Evolutionary conservation across 2,113 vertebrate genomes (phyloP), one percentile per base, ranked within the genome.

Genomic region (Hirundichthys speculiger): DNA sequence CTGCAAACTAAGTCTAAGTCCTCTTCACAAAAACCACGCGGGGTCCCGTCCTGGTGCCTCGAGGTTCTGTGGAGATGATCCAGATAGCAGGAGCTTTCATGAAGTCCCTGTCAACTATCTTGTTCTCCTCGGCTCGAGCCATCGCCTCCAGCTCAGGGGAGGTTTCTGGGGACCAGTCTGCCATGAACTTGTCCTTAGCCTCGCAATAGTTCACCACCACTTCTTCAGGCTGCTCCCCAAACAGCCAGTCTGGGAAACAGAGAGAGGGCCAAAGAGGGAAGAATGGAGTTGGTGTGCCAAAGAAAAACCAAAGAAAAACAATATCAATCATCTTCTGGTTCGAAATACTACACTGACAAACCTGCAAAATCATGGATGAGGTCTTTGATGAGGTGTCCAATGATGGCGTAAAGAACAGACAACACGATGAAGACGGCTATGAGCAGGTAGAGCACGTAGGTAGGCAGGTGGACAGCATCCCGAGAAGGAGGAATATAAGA

Each of bases 371-470:
- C 95, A 2, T 98, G 96, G 34, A 93, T 51, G 58, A 98, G 93
- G 88, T 98, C 96, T 73, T 94, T 95, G 87, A 98, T 96, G 79
- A 98, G 94, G 79, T 98, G 96, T 0, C 96, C 96, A 0, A 96
- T 95, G 1, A 98, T 98, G 83, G 95, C 95, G 0, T 98, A 98
- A 0, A 95, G 94, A 50, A 95, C 94, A 0, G 77, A 68, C 22
- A 95, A 13, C 69, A 98, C 90, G 18, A 98, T 63, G 0, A 90
- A 59, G 0, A 80, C 55, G 0, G 95, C 95, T 65, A 98, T 93
- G 66, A 96, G 48, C 84, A 98, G 80, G 86, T 98, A 98, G 5
- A 98, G 54, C 14, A 89, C 57, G 0, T 94, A 89, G 20, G 89
- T 87, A 5, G 96, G 96, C 85, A 98, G 86, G 77, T 88, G 90